phyloP scores from a whole-genome alignment of 2,797 vertebrate species.

The Thaleichthys pacificus region DNA sequence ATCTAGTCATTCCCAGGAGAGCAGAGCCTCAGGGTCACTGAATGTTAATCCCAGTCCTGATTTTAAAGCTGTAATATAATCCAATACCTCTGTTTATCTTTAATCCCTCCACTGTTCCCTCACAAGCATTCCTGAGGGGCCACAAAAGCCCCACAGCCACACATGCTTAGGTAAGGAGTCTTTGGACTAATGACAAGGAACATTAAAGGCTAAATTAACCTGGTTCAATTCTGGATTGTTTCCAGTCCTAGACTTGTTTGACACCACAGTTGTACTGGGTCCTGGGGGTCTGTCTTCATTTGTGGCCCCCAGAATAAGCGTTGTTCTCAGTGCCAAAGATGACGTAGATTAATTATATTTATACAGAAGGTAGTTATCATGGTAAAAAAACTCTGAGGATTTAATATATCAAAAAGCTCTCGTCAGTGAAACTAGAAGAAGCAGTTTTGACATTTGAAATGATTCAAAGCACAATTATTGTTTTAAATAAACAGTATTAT shows the following conservation, averaged over 20 bases:
- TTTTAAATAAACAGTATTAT: neutral
- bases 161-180: no score
- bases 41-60: conserved; percentile 8
- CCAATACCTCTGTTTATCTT: neutral
- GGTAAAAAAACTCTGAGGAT: neutral
- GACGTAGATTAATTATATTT: no score
- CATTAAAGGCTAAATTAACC: no score
- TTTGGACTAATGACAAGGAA: no score
- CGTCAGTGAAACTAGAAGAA: neutral
- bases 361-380: neutral
- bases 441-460: neutral
- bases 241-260: no score
- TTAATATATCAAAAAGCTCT: neutral
- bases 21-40: neutral
- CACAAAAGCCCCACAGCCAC: neutral
- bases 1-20: no score
- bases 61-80: conserved; percentile 10
- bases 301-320: no score
- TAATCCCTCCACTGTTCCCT: conserved; percentile 1
- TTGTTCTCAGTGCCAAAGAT: neutral
- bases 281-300: no score
- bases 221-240: no score
- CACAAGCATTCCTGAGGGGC: conserved; percentile 1
- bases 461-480: neutral
- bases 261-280: no score